Conservation (phyloP, 2,888 invertebrate species). For the Drosophila dives region DNA sequence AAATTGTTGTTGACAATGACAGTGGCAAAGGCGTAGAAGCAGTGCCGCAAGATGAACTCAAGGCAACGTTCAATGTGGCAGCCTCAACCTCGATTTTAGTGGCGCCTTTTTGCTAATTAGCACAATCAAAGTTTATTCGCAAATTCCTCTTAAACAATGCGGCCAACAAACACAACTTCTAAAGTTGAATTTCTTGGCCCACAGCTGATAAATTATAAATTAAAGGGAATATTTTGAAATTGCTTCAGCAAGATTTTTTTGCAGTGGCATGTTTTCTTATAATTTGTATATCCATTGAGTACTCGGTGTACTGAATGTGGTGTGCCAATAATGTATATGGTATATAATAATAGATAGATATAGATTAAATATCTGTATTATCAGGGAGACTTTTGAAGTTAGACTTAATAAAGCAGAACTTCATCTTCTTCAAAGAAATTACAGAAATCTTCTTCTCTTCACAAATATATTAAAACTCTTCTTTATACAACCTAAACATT, state of each 20-base stretch:
- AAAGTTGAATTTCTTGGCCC: constrained; percentile 44
- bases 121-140: constrained; percentile 69
- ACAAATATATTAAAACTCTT: no score
- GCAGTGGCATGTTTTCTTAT: constrained; percentile 8
- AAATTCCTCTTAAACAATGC: constrained; percentile 42
- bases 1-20: constrained; percentile 57
- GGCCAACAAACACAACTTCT: constrained; percentile 35
- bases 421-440: neutral
- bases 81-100: neutral
- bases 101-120: constrained; percentile 69
- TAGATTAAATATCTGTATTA: neutral
- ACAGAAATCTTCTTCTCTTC: neutral
- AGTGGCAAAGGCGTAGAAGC: neutral
- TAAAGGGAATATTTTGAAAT: constrained; percentile 71
- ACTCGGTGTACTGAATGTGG: neutral
- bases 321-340: neutral
- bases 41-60: neutral
- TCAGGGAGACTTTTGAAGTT: neutral
- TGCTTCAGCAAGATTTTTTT: constrained; percentile 14
- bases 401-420: neutral
- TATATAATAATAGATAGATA: neutral
- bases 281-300: constrained; percentile 21
- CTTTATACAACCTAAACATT: no score
- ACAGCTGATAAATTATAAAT: constrained; percentile 73
- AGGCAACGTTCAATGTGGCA: neutral